Evolutionary conservation across 2,888 invertebrate species (phyloP).

Genomic region (Spatulosminthurus flaviceps): DNA sequence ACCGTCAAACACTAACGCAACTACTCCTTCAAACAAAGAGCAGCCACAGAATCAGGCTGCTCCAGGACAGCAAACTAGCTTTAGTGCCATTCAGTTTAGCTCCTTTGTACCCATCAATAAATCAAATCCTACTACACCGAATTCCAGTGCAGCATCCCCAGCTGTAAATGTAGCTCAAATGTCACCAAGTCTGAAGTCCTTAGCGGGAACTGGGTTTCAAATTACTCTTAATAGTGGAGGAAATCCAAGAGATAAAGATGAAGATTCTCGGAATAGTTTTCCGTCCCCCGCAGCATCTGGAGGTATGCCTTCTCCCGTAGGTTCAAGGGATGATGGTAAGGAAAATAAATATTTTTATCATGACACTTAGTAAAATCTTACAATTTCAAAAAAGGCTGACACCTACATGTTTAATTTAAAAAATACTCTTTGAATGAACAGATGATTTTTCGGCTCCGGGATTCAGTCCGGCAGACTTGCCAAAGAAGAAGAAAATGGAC

Average conservation of each 20-base stretch:
- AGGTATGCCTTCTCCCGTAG: constrained; percentile 53
- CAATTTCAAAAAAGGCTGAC: too few species aligned
- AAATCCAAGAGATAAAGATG: constrained; percentile 43
- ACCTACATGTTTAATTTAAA: too few species aligned
- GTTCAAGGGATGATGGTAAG: constrained; percentile 50
- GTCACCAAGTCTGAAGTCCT: constrained; percentile 50
- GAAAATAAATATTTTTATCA: too few species aligned
- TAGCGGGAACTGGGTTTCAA: constrained; percentile 53
- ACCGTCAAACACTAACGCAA: background rate
- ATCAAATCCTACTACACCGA: constrained; percentile 62
- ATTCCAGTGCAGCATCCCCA: constrained; percentile 55
- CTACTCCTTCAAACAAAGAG: background rate
- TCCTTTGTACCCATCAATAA: constrained; percentile 56
- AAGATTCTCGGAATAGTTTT: constrained; percentile 62
- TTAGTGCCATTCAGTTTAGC: constrained; percentile 55
- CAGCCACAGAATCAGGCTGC: background rate
- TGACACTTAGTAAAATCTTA: too few species aligned
- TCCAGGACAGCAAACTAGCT: constrained; percentile 48
- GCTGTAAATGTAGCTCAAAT: constrained; percentile 41
- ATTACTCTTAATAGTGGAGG: constrained; percentile 41
- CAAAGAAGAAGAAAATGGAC: constrained; percentile 77
- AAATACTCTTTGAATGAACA: constrained; percentile 17
- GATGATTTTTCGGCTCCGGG: constrained; percentile 61
- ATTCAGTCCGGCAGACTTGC: constrained; percentile 57
- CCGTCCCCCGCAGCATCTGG: constrained; percentile 50